Percentiles rank a stretch among this genome's conserved stretches.
Conservation (phyloP, 2,113 vertebrate species). For the Poeciliopsis turrubarensis region DNA sequence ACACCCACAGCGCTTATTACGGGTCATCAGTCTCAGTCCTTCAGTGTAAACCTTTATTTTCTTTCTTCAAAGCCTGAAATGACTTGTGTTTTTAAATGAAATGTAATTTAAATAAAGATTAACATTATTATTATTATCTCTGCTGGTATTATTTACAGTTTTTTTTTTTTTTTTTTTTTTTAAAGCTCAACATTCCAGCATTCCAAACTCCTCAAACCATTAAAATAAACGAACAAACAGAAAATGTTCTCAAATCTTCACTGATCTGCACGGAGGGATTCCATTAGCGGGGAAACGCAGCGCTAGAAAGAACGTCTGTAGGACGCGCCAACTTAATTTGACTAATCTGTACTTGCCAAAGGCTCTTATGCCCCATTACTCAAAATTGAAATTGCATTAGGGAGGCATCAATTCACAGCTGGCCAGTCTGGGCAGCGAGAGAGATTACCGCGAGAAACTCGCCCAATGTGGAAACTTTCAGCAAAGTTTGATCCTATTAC, state of each 20-base stretch:
- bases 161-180: not conserved
- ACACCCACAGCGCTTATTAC: slow-evolving; percentile 49
- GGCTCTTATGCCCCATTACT: slow-evolving; percentile 23
- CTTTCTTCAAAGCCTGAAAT: not conserved
- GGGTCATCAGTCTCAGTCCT: slow-evolving; percentile 53
- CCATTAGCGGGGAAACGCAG: slow-evolving; percentile 1
- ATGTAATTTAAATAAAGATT: not conserved
- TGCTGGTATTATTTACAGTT: not conserved
- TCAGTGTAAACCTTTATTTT: not conserved
- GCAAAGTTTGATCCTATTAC: not conserved
- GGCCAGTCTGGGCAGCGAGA: not conserved
- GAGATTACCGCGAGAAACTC: not conserved
- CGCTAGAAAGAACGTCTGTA: not conserved
- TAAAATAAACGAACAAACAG: not conserved
- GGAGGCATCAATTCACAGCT: slow-evolving; percentile 17
- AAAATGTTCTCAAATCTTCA: not conserved
- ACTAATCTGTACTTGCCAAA: slow-evolving; percentile 10
- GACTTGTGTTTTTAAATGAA: not conserved
- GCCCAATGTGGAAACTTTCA: not conserved
- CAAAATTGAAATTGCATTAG: slow-evolving; percentile 21
- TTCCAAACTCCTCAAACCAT: not conserved
- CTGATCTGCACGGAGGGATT: not conserved
- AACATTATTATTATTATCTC: not conserved
- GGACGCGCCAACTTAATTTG: slow-evolving; percentile 13
- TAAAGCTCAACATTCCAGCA: not conserved